Conservation (phyloP, 2,888 invertebrate species). For the Platerodrilus igneus region DNA sequence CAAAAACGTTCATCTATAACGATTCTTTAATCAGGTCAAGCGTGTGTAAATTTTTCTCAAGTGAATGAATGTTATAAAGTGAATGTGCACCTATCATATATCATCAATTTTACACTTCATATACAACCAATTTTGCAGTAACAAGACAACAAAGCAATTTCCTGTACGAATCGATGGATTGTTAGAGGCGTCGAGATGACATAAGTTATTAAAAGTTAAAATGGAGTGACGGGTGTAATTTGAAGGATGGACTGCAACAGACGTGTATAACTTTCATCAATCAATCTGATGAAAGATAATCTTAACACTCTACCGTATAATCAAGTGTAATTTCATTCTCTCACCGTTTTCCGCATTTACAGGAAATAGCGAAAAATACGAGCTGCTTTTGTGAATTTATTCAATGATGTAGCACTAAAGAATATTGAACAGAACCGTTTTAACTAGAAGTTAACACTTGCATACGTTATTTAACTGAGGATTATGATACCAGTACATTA, state of each 20-base stretch:
- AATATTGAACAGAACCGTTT: too few relatives aligned
- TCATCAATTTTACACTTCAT: conserved; percentile 16
- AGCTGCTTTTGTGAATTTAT: too few relatives aligned
- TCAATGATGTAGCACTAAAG: too few relatives aligned
- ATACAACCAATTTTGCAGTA: conserved; percentile 10
- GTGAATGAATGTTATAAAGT: too few relatives aligned
- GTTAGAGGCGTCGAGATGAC: conserved; percentile 39
- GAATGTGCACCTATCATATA: too few relatives aligned
- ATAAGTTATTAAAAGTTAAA: conserved; percentile 44
- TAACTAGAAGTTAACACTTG: too few relatives aligned
- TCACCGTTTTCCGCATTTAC: conserved; percentile 11
- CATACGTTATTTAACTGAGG: too few relatives aligned
- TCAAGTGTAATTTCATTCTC: conserved; percentile 21
- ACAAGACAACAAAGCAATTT: conserved; percentile 18
- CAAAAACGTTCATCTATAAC: too few relatives aligned
- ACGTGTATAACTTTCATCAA: conserved; percentile 42
- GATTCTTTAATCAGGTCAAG: too few relatives aligned
- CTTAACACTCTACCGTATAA: conserved; percentile 27
- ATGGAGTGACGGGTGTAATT: conserved; percentile 39
- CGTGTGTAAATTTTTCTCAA: too few relatives aligned
- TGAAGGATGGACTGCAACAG: conserved; percentile 39
- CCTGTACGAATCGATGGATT: conserved; percentile 32
- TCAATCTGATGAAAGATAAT: conserved; percentile 37
- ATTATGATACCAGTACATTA: too few relatives aligned
- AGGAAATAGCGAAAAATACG: conserved; percentile 5